These are phyloP conservation scores for Stenotaenia linearis DNA, from an alignment of 2,888 invertebrate species.

Conservation along the genomic window DNA sequence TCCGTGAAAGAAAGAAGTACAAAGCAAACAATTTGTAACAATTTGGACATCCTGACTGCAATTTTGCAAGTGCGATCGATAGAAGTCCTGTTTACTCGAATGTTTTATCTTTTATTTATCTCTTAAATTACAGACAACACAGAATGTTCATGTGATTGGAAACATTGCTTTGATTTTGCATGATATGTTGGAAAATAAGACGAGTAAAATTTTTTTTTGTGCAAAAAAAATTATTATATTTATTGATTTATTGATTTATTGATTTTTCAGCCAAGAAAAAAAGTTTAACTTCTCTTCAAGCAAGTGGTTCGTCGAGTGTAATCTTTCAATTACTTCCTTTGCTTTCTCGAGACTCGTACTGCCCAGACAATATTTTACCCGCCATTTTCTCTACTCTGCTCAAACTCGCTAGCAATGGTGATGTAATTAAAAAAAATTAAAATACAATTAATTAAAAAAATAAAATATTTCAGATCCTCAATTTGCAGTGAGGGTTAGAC, in stretches of 20 bases:
- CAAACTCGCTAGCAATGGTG: slow-evolving; percentile 13
- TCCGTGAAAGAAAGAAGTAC: not conserved
- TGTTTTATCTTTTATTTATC: not conserved
- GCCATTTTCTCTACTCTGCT: not conserved
- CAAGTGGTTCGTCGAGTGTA: not conserved
- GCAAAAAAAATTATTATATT: too few species aligned
- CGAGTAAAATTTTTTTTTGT: slow-evolving; percentile 1
- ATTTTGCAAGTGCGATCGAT: not conserved
- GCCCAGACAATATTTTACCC: slow-evolving; percentile 17
- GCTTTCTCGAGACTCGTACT: not conserved
- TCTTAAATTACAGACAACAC: not conserved
- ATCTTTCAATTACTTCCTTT: not conserved
- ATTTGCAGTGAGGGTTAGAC: slow-evolving; percentile 61
- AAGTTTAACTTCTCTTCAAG: not conserved
- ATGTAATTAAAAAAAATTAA: not conserved
- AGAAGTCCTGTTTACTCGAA: not conserved
- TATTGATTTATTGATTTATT: too few species aligned
- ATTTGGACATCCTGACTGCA: not conserved
- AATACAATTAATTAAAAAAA: not conserved
- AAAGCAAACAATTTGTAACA: not conserved
- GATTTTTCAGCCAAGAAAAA: not conserved
- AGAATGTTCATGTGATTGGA: not conserved
- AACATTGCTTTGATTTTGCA: slow-evolving; percentile 21
- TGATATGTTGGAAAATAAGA: slow-evolving; percentile 21
- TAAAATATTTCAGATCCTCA: slow-evolving; percentile 50